Base-by-base conservation (phyloP, 2,797 vertebrate genomes). In the Falco columbarius region DNA sequence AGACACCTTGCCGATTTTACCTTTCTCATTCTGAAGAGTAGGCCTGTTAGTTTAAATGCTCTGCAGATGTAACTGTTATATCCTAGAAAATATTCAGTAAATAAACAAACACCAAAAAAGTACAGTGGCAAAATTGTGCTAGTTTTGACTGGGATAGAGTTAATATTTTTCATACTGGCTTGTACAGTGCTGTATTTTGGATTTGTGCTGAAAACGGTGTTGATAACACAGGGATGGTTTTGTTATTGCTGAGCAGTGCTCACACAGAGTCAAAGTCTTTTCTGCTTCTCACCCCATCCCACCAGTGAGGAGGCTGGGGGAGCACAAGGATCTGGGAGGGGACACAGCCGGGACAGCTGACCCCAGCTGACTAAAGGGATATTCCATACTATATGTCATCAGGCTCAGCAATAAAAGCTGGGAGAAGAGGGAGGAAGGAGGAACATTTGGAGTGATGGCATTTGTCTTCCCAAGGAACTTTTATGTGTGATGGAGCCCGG, bases 401-500 rank as follows among this genome's bases (percentile, higher is more conserved):
- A 18, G 20, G 23, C 10, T 74, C 51, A 74, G 15, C 24, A 67
- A 29, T 11, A 21, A 49, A 66, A 85, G 2, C 10, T 68, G 12
- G 12, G 6, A 16, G 12, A 58, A n/a, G 27, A 72, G 54, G 38
- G 4, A 54, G 5, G 38, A 76, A 34, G 32, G 6, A 3, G 2
- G 9, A 2, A 19, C 5, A 1, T 17, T 51, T 12, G 7, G 5
- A 59, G 3, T 17, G 26, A 46, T 29, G 4, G 2, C 5, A 1
- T 27, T 81, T 62, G 29, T 22, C 36, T 82, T 19, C 20, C 4
- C 17, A 66, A 36, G 23, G n/a, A 12, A 21, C 19, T 0, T 0
- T 14, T 27, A n/a, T 0, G 0, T 2, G 3, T 14, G 8, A 23
- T 27, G 40, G 9, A 90, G 13, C 14, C 8, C 51, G 59, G 26